phyloP scores from a whole-genome alignment of 2,797 vertebrate species.

The Gouania willdenowi region DNA sequence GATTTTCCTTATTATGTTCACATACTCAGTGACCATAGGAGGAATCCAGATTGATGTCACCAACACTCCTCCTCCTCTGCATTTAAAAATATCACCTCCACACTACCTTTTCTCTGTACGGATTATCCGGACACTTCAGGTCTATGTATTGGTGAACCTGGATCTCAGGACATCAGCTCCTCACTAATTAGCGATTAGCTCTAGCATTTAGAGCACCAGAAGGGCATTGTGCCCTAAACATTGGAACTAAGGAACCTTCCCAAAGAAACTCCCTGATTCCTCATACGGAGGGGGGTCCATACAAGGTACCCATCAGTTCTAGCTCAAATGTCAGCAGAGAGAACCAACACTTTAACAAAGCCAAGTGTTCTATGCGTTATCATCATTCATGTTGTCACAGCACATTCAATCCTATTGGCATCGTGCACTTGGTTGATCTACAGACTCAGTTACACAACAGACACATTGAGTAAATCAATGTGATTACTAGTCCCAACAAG shows the following conservation, averaged over 20 bases:
- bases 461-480: conserved; percentile 6
- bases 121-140: not conserved
- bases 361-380: no score
- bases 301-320: not conserved
- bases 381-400: not conserved
- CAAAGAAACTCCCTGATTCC: no score
- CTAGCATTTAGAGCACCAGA: not conserved
- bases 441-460: conserved; percentile 34
- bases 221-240: not conserved
- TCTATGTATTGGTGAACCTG: not conserved
- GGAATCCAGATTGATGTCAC: no score
- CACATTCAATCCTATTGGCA: not conserved
- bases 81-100: no score
- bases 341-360: no score
- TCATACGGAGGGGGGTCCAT: not conserved
- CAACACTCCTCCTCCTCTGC: no score
- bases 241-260: fast-evolving
- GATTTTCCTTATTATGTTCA: no score
- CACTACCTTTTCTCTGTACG: not conserved
- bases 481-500: conserved; percentile 12
- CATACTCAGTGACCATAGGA: no score
- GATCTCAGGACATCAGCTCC: not conserved
- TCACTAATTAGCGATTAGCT: conserved; percentile 6
- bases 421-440: conserved; percentile 1
- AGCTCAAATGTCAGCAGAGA: no score